Conservation (phyloP, 2,113 vertebrate genomes). For the Oreochromis spilurus region DNA sequence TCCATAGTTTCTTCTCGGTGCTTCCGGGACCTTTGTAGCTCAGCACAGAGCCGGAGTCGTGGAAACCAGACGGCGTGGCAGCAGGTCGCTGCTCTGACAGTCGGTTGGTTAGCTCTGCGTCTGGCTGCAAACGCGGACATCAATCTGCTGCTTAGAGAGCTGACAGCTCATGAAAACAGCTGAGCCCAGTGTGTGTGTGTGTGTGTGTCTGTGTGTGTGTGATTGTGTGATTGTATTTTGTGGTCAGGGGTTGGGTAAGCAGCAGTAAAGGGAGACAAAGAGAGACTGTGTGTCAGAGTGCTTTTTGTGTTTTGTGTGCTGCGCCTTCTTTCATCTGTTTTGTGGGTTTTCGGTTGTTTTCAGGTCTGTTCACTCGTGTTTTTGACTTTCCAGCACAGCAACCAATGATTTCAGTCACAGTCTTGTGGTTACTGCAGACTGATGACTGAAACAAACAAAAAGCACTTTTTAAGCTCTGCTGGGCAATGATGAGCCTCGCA, state of each 20-base stretch:
- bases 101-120: background rate
- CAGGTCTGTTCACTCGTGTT: background rate
- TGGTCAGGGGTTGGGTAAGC: background rate
- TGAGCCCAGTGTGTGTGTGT: background rate
- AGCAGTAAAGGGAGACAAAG: background rate
- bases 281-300: background rate
- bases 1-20: background rate
- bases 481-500: background rate
- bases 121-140: background rate
- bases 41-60: background rate
- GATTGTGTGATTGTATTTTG: background rate
- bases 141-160: background rate
- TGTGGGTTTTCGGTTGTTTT: background rate
- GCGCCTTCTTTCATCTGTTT: background rate
- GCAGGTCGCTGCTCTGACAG: background rate
- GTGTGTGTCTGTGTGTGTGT: background rate
- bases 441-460: background rate
- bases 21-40: background rate
- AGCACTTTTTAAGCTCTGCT: background rate
- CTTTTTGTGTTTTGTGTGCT: background rate
- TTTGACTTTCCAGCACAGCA: background rate
- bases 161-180: background rate
- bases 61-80: background rate
- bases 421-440: background rate
- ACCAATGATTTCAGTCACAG: accelerated